These are phyloP conservation scores for Phyllostomus discolor DNA, from an alignment of 2,113 vertebrate species.

Conservation along the genomic window DNA sequence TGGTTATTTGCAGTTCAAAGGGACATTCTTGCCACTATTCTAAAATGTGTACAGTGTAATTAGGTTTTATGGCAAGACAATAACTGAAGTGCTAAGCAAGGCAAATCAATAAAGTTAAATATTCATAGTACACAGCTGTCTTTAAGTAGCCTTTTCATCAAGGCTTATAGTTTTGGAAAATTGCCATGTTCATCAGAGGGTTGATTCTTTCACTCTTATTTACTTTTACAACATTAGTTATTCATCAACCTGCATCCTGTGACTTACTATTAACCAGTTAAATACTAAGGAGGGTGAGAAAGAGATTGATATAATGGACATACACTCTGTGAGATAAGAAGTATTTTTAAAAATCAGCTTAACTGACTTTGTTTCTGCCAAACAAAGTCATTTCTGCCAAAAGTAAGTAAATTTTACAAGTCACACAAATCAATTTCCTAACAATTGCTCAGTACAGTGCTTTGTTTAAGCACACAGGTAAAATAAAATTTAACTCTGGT, in stretches of 20 bases:
- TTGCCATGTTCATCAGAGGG: neutral
- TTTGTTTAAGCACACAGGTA: conserved; percentile 41
- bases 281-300: neutral
- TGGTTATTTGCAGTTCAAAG: conserved; percentile 2
- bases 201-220: neutral
- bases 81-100: conserved; percentile 22
- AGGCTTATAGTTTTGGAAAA: neutral
- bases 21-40: neutral
- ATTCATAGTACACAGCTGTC: neutral
- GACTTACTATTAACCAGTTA: conserved; percentile 28
- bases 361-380: neutral
- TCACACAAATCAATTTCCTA: neutral
- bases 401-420: conserved; percentile 34
- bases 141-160: neutral
- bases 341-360: neutral
- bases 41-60: neutral
- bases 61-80: conserved; percentile 1
- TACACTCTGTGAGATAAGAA: neutral
- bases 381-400: too few relatives aligned
- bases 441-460: neutral
- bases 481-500: conserved; percentile 35
- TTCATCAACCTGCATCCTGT: neutral
- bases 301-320: neutral
- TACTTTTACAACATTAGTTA: conserved; percentile 14
- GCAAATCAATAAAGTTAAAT: neutral